Conservation (phyloP, 2,888 invertebrate genomes). For the Chorisops tibialis region DNA sequence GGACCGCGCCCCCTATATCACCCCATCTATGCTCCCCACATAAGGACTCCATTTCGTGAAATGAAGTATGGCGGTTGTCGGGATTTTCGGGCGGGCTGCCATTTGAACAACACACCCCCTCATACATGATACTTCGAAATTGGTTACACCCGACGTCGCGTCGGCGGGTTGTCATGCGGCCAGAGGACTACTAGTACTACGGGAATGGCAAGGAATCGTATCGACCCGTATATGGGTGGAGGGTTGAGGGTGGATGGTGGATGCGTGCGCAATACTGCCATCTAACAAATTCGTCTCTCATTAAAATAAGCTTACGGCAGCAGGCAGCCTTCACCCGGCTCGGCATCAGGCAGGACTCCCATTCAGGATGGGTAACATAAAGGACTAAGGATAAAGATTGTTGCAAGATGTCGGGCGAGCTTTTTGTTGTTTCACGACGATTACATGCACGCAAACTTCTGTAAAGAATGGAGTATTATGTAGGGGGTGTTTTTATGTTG, state of each 20-base stretch:
- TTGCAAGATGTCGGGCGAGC: background rate
- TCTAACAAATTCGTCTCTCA: conserved; percentile 4
- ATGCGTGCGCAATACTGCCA: conserved; percentile 19
- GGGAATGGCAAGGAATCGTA: too few relatives aligned
- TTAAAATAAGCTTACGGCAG: conserved; percentile 21
- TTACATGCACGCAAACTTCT: conserved; percentile 5
- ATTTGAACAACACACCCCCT: background rate
- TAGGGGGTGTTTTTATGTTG: background rate
- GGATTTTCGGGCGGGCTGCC: background rate
- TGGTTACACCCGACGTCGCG: conserved; percentile 8
- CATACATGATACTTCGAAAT: background rate
- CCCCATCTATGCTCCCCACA: too few relatives aligned
- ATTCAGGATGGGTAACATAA: too few relatives aligned
- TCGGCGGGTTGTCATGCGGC: too few relatives aligned
- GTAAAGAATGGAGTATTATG: background rate
- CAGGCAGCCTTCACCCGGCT: too few relatives aligned
- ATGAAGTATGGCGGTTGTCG: conserved; percentile 1
- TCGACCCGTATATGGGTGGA: background rate
- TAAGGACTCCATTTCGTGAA: background rate
- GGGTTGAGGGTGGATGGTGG: background rate
- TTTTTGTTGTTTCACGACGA: conserved; percentile 1
- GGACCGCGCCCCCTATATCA: too few relatives aligned
- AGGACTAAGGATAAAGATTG: too few relatives aligned
- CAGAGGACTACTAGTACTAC: too few relatives aligned
- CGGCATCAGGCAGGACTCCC: too few relatives aligned